Percentiles rank a stretch among this genome's conserved stretches.
Evolutionary conservation across 2,113 vertebrate genomes (phyloP).

Genomic region (Vidua chalybeata): DNA sequence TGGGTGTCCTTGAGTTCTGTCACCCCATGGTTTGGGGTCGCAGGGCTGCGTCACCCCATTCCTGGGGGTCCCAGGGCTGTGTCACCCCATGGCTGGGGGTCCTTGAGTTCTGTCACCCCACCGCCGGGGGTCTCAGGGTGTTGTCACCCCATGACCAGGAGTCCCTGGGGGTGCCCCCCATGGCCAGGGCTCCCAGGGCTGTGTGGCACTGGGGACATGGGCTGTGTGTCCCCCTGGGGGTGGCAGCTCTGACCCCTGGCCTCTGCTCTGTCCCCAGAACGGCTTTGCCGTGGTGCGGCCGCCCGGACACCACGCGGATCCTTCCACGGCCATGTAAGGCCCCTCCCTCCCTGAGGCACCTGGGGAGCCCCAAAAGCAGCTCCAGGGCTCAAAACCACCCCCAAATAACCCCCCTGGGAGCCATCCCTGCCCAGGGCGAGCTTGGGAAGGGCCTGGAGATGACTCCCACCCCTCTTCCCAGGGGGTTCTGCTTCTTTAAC

Average conservation of each 20-base stretch:
- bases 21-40: too few species aligned
- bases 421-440: fast-evolving
- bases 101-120: not conserved
- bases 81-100: not conserved
- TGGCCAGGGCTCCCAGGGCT: not conserved
- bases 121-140: not conserved
- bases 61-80: not conserved
- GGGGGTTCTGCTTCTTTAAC: constrained; percentile 94
- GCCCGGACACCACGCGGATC: constrained; percentile 89
- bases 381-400: not conserved
- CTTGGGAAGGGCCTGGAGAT: not conserved
- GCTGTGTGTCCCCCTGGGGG: fast-evolving
- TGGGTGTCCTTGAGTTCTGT: not conserved
- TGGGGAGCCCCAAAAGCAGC: not conserved
- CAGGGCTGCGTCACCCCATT: not conserved
- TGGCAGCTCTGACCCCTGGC: not conserved
- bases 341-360: not conserved
- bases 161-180: not conserved
- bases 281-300: constrained; percentile 94
- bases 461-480: constrained; percentile 35
- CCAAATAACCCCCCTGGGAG: not conserved
- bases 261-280: constrained; percentile 76
- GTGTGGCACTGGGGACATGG: fast-evolving
- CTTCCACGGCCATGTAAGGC: constrained; percentile 87
- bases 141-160: not conserved